Base-by-base conservation (phyloP, 2,888 invertebrate genomes). In the Drosophila fungiperda region DNA sequence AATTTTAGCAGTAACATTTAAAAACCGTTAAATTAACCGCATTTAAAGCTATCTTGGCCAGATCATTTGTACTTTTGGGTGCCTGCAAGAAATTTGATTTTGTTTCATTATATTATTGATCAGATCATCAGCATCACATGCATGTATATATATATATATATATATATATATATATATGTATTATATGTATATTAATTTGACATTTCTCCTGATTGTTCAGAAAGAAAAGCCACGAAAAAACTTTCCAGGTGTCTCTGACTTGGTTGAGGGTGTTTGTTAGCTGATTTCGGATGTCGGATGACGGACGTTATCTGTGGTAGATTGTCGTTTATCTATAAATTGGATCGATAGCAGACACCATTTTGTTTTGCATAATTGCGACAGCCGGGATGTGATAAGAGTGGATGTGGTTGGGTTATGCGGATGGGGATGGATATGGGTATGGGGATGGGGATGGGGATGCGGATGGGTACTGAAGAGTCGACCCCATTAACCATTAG, bases 281-380 rank as follows among this genome's bases (percentile, higher is more conserved):
- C 40, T 26, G 26, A 20, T 40, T 52, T 52, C 20, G 50, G 42
- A 49, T 60, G 48, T 61, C 40, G 68, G 45, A 52, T 60, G 48
- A 58, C 45, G 72, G 49, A 49, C 62, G 59, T 63, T 68, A 65
- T 73, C 65, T 63, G 42, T 58, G 50, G 55, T 42, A 61, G 65
- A 49, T 49, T 23, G 70, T 48, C 38, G 48, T 57, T 72, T 72
- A 76, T 75, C 70, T 57, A 59, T 76, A 36, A 20, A 60, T 50
- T 69, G 77, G 78, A 87, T 89, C 82, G 84, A 90, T 87, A 81
- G 65, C 55, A 64, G 68, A 76, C 81, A 63, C 81, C 82, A 86
- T 90, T 84, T 91, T 90, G 91, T 90, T 90, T 86, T 82, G 87
- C 88, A 89, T 90, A 90, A 91, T 86, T 82, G 64, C 61, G 72